Base-by-base conservation (phyloP, 2,113 vertebrate genomes). In the Aptenodytes forsteri region DNA sequence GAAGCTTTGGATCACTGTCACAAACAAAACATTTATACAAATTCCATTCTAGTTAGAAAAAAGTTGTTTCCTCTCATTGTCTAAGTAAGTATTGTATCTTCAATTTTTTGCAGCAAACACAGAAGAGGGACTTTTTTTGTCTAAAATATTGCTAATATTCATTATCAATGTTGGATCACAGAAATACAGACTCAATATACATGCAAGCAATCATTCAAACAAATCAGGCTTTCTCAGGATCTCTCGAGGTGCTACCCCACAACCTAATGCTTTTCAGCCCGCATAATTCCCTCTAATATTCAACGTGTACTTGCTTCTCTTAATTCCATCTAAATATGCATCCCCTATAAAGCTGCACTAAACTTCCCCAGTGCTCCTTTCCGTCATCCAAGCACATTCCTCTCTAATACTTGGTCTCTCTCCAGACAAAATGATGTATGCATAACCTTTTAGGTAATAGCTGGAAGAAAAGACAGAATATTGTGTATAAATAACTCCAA, bases 11-110 rank as follows among this genome's bases (percentile, higher is more conserved):
- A 94, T 83, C 87, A 61, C 70, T 89, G 69, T 91, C 81, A 84
- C 82, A 65, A 94, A 90, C 20, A 92, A 96, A 95, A 92, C 52
- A 75, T 82, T 90, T 87, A 93, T 76, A 94, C 19, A 96, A 95
- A 97, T 96, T 97, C 93, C 91, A 90, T 97, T 95, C 61, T 78
- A 90, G 38, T 93, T 87, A 90, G 88, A 90, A 97, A 94, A 84
- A 66, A 66, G 50, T 70, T 62, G 38, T 85, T 94, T 92, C 83
- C 61, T 92, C 58, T 91, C 67, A 52, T 66, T 85, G 64, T 87
- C 65, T 97, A 87, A 90, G 6, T 97, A 90, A 93, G 78, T 44
- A 69, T 23, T 83, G 55, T 49, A 92, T 82, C 61, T 84, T 87
- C 46, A 46, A 7, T 19, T 16, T 83, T 86, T 93, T 65, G 2